phyloP scores from a whole-genome alignment of 2,888 invertebrate species.

The Geotrupes spiniger region DNA sequence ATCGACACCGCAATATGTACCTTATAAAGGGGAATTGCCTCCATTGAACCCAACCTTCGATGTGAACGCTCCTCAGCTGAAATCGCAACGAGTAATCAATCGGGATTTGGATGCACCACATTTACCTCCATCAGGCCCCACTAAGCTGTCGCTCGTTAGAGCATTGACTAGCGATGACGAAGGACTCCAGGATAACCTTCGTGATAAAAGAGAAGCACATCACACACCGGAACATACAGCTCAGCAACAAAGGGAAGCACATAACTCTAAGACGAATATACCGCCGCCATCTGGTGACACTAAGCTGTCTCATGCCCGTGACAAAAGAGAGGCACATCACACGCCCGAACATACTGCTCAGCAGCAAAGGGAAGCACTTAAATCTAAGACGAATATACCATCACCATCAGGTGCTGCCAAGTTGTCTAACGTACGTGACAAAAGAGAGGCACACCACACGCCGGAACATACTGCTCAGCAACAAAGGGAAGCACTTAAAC shows the following conservation, averaged over 20 bases:
- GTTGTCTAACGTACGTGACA: no score
- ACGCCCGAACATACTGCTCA: no score
- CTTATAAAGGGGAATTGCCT: conserved; percentile 72
- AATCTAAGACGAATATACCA: conserved; percentile 3
- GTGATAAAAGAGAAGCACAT: conserved; percentile 40
- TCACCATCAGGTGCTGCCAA: not conserved
- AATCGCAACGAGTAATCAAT: conserved; percentile 38
- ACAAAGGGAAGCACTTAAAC: conserved; percentile 9
- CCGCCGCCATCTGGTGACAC: no score
- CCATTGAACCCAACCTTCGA: conserved; percentile 53
- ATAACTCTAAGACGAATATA: no score
- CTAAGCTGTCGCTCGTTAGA: conserved; percentile 51
- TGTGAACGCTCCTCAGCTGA: conserved; percentile 43
- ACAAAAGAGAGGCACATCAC: no score
- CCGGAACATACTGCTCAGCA: conserved; percentile 35
- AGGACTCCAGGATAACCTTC: no score
- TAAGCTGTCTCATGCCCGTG: no score
- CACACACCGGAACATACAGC: conserved; percentile 38
- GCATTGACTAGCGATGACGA: no score
- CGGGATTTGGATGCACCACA: conserved; percentile 43
- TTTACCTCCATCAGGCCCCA: conserved; percentile 37
- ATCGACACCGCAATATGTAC: conserved; percentile 68
- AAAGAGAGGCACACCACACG: conserved; percentile 41
- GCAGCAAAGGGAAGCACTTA: no score
- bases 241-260: conserved; percentile 22